Conservation (phyloP, 2,113 vertebrate genomes). For the Sinocyclocheilus maitianheensis region DNA sequence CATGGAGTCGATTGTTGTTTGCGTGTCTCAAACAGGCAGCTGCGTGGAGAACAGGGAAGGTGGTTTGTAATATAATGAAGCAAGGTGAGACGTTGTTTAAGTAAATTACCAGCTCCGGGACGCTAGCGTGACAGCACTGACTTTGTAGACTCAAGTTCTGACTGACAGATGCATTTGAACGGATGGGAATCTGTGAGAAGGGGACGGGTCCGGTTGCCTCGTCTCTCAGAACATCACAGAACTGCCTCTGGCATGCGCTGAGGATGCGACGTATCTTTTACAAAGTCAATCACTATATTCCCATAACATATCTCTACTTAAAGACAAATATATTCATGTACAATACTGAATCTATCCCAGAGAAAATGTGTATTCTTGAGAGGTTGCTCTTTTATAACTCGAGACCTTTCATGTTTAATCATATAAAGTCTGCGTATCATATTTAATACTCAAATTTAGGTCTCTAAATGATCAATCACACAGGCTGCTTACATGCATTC, state of each 20-base stretch:
- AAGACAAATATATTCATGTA: background rate
- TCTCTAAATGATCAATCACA: background rate
- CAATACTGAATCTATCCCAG: background rate
- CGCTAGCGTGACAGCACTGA: conserved; percentile 62
- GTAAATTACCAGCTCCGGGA: conserved; percentile 38
- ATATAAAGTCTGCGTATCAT: background rate
- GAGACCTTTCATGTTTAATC: background rate
- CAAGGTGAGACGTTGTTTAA: conserved; percentile 13
- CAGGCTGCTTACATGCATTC: background rate
- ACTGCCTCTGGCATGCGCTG: conserved; percentile 50
- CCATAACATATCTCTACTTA: background rate
- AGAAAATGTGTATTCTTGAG: background rate
- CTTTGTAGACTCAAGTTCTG: conserved; percentile 53
- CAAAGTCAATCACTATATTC: conserved; percentile 13
- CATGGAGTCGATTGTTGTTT: conserved; percentile 39
- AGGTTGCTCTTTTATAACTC: background rate
- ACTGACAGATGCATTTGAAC: conserved; percentile 67
- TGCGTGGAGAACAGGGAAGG: conserved; percentile 1
- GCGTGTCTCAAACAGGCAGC: conserved; percentile 13
- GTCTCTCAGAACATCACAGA: conserved; percentile 56
- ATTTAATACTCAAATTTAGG: background rate
- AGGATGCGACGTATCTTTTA: conserved; percentile 25
- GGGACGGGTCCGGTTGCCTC: conserved; percentile 61
- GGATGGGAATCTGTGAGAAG: conserved; percentile 63
- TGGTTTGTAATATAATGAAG: conserved; percentile 25